Conservation (phyloP, 2,797 vertebrate genomes). For the Schizopygopsis malacanthus region DNA sequence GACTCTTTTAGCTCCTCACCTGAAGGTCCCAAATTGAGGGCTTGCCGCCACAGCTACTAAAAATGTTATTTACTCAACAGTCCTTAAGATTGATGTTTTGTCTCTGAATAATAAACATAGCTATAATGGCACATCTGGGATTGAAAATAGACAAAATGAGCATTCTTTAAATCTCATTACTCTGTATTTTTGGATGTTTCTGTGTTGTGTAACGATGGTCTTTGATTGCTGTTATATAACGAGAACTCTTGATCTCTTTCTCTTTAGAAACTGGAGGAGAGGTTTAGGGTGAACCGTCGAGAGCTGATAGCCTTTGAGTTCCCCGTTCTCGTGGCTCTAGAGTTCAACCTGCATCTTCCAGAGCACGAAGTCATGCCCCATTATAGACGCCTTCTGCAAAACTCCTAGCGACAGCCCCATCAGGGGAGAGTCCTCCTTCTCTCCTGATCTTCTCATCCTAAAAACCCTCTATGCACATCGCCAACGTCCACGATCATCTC, state of each 20-base stretch:
- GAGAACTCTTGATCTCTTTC: slow-evolving; percentile 38
- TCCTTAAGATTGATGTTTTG: background rate
- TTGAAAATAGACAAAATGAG: background rate
- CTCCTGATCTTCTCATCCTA: slow-evolving; percentile 62
- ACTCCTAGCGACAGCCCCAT: slow-evolving; percentile 88
- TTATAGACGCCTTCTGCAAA: slow-evolving; percentile 95
- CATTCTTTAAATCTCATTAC: slow-evolving; percentile 4
- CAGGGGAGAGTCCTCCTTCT: slow-evolving; percentile 69
- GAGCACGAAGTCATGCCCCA: slow-evolving; percentile 98
- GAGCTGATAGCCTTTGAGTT: slow-evolving; percentile 99
- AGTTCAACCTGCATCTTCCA: slow-evolving; percentile 96
- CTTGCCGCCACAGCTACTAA: background rate
- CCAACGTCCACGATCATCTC: slow-evolving; percentile 47
- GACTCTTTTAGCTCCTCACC: background rate
- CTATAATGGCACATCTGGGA: background rate
- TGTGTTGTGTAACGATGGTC: slow-evolving; percentile 17
- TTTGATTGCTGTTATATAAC: slow-evolving; percentile 49
- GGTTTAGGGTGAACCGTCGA: slow-evolving; percentile 93
- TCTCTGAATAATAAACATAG: background rate
- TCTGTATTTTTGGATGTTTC: slow-evolving; percentile 14
- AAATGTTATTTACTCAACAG: background rate
- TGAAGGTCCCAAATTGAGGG: background rate
- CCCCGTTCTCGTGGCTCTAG: slow-evolving; percentile 95
- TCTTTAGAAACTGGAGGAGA: slow-evolving; percentile 95
- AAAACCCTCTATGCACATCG: slow-evolving; percentile 39